Conservation (phyloP, 1,140 invertebrate genomes). For the Conopomorpha cramerella region DNA sequence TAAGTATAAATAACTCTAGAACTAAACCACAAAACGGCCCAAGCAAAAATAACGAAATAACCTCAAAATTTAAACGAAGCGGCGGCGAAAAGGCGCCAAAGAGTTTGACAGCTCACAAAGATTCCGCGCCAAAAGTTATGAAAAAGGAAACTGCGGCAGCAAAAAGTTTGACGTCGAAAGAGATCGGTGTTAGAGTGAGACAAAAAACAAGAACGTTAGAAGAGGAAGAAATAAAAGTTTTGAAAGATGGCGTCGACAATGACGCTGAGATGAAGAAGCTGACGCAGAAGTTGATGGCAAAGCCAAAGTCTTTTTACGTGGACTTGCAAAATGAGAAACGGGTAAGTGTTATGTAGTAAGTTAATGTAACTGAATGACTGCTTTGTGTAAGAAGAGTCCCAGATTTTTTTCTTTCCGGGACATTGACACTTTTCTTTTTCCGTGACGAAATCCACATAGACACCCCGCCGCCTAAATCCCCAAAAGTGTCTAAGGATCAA, state of each 20-base stretch:
- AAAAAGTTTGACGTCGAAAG: conserved; percentile 3
- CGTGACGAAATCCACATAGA: no score
- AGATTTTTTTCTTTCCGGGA: no score
- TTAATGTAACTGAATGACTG: no score
- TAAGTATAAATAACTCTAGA: no score
- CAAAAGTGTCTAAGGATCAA: no score
- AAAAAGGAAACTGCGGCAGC: conserved; percentile 1
- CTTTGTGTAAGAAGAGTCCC: no score
- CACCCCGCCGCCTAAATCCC: no score
- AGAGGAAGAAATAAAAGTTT: conserved; percentile 41
- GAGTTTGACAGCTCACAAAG: neutral
- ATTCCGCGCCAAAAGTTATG: conserved; percentile 10
- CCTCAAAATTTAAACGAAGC: conserved; percentile 5
- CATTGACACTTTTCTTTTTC: no score
- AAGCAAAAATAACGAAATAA: conserved; percentile 3
- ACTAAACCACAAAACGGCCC: conserved; percentile 6
- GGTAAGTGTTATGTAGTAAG: conserved; percentile 10
- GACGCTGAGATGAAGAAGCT: conserved; percentile 32
- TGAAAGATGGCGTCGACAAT: conserved; percentile 32
- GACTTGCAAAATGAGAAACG: conserved; percentile 22
- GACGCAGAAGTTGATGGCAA: conserved; percentile 22
- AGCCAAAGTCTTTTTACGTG: conserved; percentile 47
- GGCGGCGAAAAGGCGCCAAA: conserved; percentile 3
- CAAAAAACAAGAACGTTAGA: conserved; percentile 46
- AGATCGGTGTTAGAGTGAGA: conserved; percentile 9